Percentiles rank a stretch among this genome's conserved stretches.
These are phyloP conservation scores for Pristionchus arcanus DNA, from an alignment of 2,888 invertebrate species.

Conservation along the genomic window DNA sequence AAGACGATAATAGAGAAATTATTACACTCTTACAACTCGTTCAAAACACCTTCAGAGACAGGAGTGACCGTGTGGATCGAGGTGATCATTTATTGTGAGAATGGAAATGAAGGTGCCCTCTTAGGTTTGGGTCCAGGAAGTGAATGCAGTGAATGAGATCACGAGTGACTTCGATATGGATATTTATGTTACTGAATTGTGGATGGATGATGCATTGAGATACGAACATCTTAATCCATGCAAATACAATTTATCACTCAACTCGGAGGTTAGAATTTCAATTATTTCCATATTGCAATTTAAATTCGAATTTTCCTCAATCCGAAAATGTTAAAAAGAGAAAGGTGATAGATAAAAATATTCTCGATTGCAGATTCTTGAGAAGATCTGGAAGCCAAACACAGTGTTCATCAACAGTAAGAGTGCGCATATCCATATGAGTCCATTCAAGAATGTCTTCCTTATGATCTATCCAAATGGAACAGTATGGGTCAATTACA, in stretches of 20 bases:
- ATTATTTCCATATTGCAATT: too few species aligned
- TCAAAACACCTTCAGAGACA: constrained; percentile 70
- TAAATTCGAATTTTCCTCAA: too few species aligned
- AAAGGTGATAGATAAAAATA: neutral
- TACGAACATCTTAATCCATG: constrained; percentile 76
- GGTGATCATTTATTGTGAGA: constrained; percentile 57
- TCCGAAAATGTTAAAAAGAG: too few species aligned
- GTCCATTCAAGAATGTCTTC: constrained; percentile 78
- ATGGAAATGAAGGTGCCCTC: neutral
- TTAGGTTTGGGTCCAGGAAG: constrained; percentile 77
- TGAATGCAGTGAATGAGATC: constrained; percentile 76
- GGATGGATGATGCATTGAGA: constrained; percentile 70
- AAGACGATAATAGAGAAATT: constrained; percentile 73
- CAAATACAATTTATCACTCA: constrained; percentile 75
- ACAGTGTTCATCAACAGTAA: constrained; percentile 77
- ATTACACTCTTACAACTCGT: constrained; percentile 69
- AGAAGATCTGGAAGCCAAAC: constrained; percentile 78
- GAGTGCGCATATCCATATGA: constrained; percentile 73
- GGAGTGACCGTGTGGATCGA: constrained; percentile 77
- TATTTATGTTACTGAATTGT: constrained; percentile 75
- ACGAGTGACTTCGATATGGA: constrained; percentile 78
- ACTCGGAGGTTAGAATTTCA: constrained; percentile 66
- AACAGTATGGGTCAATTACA: constrained; percentile 78
- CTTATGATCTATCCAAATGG: constrained; percentile 79
- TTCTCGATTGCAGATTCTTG: constrained; percentile 65